Evolutionary conservation across 1,140 invertebrate genomes (phyloP), one percentile per base, ranked within the genome.

Genomic region (Halyomorpha halys): DNA sequence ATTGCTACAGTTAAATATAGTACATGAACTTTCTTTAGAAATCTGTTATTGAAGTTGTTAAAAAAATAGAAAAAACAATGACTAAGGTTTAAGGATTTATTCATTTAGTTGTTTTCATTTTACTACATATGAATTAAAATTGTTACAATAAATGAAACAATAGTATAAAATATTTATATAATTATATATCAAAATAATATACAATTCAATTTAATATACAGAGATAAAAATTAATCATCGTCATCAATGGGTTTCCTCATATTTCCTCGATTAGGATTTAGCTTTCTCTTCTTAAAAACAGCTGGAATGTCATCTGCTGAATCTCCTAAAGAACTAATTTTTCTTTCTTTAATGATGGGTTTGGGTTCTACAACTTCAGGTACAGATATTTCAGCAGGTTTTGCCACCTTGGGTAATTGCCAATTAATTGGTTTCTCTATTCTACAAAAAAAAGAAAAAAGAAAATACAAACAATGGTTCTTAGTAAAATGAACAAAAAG

Each of bases 311-410:
- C 15, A 51, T 9, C 23, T 19, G 47, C 47, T 6, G 14, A 19
- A 2, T 27, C 19, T 30, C n/a, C 44, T 3, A 44, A 27, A 23
- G 61, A 51, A 19, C 23, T 16, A 19, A 61, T n/a, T 13, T 44
- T 62, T 44, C 49, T 62, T 44, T 62, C 61, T 62, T 62, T 62
- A 15, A 62, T 62, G 47, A 9, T 30, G 5, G 27, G 15, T 49
- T 27, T 27, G 2, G 47, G 23, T 21, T 62, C 44, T 14, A 15
- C n/a, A 27, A 45, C 44, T 25, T 49, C 45, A 27, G 25, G n/a
- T 49, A n/a, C 21, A 16, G 44, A 23, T 16, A n/a, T 18, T 51
- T 44, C 19, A 30, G 23, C 45, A 45, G 34, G 5, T 27, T 62
- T 21, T 3, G 19, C 13, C 4, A 18, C 27, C 51, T 44, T 23